Evolutionary conservation across 2,888 invertebrate species (phyloP), one percentile per base, ranked within the genome.

Genomic region (Ormyrus thymus): DNA sequence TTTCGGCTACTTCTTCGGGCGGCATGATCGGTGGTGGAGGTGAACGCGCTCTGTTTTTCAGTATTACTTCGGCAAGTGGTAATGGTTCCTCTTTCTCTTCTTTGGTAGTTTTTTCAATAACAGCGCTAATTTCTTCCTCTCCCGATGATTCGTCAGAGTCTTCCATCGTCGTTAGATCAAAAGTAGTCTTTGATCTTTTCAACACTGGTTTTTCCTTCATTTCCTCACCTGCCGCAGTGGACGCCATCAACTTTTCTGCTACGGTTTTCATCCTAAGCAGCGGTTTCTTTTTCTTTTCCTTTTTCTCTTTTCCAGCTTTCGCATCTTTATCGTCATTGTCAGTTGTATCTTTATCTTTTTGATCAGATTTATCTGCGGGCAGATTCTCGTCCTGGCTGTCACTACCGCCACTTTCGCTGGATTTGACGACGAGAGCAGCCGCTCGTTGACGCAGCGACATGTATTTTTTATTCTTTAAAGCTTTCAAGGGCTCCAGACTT

Each of bases 401-500:
- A 29, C 69, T 80, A 11, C 65, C 61, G 8, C 68, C 73, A 48
- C 45, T 76, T 53, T 79, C 70, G 53, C 72, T 68, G 15, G 83
- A 83, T 50, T 81, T 81, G 1, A 81, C 73, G 55, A 78, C 82
- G 29, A 74, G 55, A 11, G 78, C 73, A 7, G 83, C 81, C 0
- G 81, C 74, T 74, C 84, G 70, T 3, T 83, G 83, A 45, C 84
- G 82, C 75, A 86, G 83, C 2, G 85, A 84, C 46, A 81, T 82
- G 7, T 76, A 64, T 29, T 83, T 83, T 65, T 82, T 83, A 45
- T 50, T 82, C 73, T 80, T 86, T 46, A 90, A 69, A 6, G 87
- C 86, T 76, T 84, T 85, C 0, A 90, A 76, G 1, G 87, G 88
- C n/a, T 88, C 88, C 13, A 89, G 82, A 76, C 86, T 89, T 0